Evolutionary conservation across 2,888 invertebrate species (phyloP).

Genomic region (Chrysolina haemoptera): DNA sequence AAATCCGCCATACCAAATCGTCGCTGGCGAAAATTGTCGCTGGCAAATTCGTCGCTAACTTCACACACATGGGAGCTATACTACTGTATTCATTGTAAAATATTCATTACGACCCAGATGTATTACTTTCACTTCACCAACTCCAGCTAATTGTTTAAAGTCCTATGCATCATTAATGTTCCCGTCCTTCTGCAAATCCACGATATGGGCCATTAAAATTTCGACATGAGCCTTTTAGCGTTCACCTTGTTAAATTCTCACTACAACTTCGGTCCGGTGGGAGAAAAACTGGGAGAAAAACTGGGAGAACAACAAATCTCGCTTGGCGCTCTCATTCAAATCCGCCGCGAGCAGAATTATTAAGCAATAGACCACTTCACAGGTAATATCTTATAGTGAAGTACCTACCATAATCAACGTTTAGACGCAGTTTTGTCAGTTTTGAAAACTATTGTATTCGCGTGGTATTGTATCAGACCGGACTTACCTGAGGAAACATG

Average conservation of each 20-base stretch:
- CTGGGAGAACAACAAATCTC: conserved; percentile 2
- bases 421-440: neutral
- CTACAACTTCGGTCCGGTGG: conserved; percentile 6
- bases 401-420: neutral
- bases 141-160: neutral
- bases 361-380: conserved; percentile 1
- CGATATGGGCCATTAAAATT: conserved; percentile 22
- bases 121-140: neutral
- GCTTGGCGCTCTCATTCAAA: neutral
- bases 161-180: conserved; percentile 4
- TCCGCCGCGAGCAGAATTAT: conserved; percentile 24
- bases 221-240: conserved; percentile 21
- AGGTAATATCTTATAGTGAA: neutral
- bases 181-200: neutral
- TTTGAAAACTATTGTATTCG: neutral
- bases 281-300: conserved; percentile 31
- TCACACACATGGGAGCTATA: no score
- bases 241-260: conserved; percentile 27
- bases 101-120: no score
- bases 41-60: no score
- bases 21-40: no score
- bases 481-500: conserved; percentile 2
- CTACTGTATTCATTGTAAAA: no score
- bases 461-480: neutral
- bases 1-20: no score